Percentiles rank a stretch among this genome's conserved stretches.
Conservation (phyloP, 2,888 invertebrate genomes). For the Cataglyphis altisquamis region DNA sequence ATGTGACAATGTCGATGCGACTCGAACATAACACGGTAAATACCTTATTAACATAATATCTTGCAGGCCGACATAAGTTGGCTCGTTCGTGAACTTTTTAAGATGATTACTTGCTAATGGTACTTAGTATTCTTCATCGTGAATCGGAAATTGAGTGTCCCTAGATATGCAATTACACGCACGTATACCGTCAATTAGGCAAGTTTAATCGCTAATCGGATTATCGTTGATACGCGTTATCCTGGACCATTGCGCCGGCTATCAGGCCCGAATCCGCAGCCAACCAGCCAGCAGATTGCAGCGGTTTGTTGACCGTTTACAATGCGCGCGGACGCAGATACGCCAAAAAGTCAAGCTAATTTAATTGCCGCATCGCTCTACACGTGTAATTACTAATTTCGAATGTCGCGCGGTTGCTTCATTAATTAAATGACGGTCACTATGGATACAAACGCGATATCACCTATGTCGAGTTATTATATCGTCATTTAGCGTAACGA, state of each 20-base stretch:
- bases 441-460: neutral
- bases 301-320: slow-evolving; percentile 19
- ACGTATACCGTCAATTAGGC: slow-evolving; percentile 74
- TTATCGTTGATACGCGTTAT: slow-evolving; percentile 72
- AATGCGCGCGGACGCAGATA: slow-evolving; percentile 11
- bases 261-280: slow-evolving; percentile 13
- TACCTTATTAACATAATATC: slow-evolving; percentile 10
- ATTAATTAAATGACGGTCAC: slow-evolving; percentile 46
- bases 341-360: slow-evolving; percentile 69
- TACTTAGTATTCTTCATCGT: slow-evolving; percentile 54
- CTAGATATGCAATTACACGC: slow-evolving; percentile 67
- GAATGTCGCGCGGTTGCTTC: slow-evolving; percentile 12
- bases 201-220: slow-evolving; percentile 75
- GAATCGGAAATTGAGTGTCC: slow-evolving; percentile 62
- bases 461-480: neutral
- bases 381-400: slow-evolving; percentile 59
- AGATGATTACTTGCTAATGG: slow-evolving; percentile 39
- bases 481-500: slow-evolving; percentile 3
- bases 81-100: slow-evolving; percentile 55
- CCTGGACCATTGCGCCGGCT: slow-evolving; percentile 54
- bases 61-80: neutral
- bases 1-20: neutral
- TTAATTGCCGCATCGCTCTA: slow-evolving; percentile 56
- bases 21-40: slow-evolving; percentile 14
- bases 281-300: slow-evolving; percentile 16